These are phyloP conservation scores for Lasioglossum marginatum DNA, from an alignment of 2,888 invertebrate species.

Conservation along the genomic window DNA sequence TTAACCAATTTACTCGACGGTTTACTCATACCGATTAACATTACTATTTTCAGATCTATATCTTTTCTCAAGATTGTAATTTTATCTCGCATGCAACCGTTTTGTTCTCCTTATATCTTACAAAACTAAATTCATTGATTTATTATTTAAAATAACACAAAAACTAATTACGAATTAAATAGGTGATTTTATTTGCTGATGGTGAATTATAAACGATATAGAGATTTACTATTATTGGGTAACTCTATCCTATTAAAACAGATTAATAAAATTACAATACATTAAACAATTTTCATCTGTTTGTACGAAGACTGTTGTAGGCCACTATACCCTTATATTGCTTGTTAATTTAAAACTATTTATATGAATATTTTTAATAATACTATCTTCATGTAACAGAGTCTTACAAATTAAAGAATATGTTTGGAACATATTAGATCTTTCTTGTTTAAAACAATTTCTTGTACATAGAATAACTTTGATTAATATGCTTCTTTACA, in stretches of 20 bases:
- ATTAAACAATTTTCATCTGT: background rate
- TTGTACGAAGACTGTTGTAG: background rate
- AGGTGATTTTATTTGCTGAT: background rate
- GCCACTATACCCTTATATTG: no score
- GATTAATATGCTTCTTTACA: no score
- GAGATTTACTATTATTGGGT: no score
- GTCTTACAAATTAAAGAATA: background rate
- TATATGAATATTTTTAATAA: no score
- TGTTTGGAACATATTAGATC: background rate
- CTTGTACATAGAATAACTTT: background rate
- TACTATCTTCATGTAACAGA: background rate
- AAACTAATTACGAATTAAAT: background rate
- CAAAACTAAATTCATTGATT: background rate
- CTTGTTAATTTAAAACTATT: no score
- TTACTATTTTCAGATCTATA: background rate
- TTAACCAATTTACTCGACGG: background rate
- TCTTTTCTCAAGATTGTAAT: background rate
- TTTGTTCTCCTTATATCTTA: background rate
- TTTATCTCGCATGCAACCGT: background rate
- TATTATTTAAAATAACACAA: background rate
- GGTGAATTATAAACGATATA: background rate
- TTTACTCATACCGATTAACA: background rate
- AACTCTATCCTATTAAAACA: background rate
- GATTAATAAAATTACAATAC: background rate
- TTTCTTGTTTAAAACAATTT: background rate